Conservation (phyloP, 2,113 vertebrate genomes). For the Urocynchramus pylzowi region DNA sequence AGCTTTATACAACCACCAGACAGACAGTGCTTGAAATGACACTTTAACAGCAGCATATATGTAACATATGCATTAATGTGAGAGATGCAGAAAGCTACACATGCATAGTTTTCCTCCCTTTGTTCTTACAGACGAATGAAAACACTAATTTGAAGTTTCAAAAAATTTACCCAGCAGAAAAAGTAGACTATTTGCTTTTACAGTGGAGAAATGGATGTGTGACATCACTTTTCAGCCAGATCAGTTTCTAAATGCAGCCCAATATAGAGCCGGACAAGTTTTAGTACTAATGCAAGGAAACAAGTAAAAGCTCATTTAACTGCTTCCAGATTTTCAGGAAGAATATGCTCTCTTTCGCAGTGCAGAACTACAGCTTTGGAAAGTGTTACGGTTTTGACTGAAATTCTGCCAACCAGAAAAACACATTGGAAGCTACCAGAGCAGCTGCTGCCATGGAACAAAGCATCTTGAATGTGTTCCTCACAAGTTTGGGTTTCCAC, state of each 20-base stretch:
- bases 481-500: not conserved
- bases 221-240: not conserved
- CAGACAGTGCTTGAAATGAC: not conserved
- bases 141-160: not conserved
- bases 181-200: not conserved
- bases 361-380: not conserved
- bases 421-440: not conserved
- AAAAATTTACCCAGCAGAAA: not conserved
- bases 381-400: not conserved
- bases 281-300: not conserved
- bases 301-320: not conserved
- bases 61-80: accelerated
- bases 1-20: not conserved
- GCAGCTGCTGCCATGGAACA: not conserved
- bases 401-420: not conserved
- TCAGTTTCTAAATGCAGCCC: not conserved
- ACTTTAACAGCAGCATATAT: not conserved
- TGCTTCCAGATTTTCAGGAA: not conserved
- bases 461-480: not conserved
- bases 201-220: not conserved
- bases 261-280: not conserved
- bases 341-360: not conserved
- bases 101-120: not conserved
- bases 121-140: not conserved
- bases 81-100: not conserved